Evolutionary conservation across 2,888 invertebrate genomes (phyloP), one percentile per base, ranked within the genome.

Genomic region (Chrysomela aeneicollis): DNA sequence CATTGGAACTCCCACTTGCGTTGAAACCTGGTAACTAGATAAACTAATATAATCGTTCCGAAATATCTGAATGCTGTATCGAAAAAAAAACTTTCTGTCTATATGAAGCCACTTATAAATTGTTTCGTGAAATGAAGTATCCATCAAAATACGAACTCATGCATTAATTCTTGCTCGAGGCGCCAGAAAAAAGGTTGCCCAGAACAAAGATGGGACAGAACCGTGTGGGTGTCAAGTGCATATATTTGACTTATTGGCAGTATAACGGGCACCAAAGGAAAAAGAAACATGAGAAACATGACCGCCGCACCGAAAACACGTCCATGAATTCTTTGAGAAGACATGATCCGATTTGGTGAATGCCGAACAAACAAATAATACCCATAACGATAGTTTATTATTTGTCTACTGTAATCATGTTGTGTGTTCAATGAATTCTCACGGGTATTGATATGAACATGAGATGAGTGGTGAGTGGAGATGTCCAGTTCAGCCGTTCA

Each of bases 211-310:
- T 42, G 42, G 6, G 42, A 42, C 42, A 42, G 42, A 42, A 42
- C 42, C n/a, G n/a, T 15, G 42, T 42, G 42, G 42, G 42, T 42
- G 42, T 42, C 71, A 72, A 76, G 76, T 76, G 76, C 76, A 78
- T 77, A 78, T 77, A 77, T 78, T 77, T 78, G 75, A 76, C 75
- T 77, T 77, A 77, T 77, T 77, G 77, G 76, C 75, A 74, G 74
- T 72, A 72, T 72, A 61, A 42, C 42, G 42, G 42, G 42, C 42
- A 42, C 15, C 15, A 42, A 42, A 35, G 32, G 32, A 35, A 42
- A 42, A 42, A 42, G 15, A 42, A 35, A 10, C 10, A 35, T 35
- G 35, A 35, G 35, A 35, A 42, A 42, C 42, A 42, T 42, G 42
- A 42, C 42, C 42, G 42, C 15, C n/a, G 42, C 12, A 15, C 42